A percentile compares a stretch with the other conserved stretches of the same genome.
Conservation (phyloP, 2,888 invertebrate species). For the Drosophila quasianomalipes region DNA sequence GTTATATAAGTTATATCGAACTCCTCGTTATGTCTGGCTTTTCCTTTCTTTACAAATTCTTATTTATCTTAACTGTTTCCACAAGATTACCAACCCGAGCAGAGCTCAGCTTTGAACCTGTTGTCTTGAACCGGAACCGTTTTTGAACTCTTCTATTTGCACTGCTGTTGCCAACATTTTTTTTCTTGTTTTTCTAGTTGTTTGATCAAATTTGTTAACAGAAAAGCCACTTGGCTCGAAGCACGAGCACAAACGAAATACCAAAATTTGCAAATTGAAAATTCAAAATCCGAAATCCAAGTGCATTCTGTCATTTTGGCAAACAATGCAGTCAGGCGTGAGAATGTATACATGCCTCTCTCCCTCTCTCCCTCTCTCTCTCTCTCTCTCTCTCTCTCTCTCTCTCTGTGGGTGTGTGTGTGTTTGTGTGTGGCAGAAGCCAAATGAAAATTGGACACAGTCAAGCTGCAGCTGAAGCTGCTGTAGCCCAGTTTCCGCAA, state of each 20-base stretch:
- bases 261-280: conserved; percentile 43
- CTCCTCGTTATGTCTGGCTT: no score
- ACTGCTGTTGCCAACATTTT: background rate
- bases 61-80: background rate
- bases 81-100: background rate
- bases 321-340: conserved; percentile 54
- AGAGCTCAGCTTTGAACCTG: background rate
- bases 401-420: conserved; percentile 5
- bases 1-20: background rate
- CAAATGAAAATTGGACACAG: conserved; percentile 62
- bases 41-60: background rate
- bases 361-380: background rate
- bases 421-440: conserved; percentile 42
- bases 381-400: no score
- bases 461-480: conserved; percentile 37
- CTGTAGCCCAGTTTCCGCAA: conserved; percentile 16
- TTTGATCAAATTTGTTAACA: conserved; percentile 25
- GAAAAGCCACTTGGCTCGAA: conserved; percentile 14
- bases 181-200: background rate
- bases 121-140: background rate
- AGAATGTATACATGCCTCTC: conserved; percentile 14
- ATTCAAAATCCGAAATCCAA: conserved; percentile 50
- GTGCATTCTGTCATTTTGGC: conserved; percentile 60
- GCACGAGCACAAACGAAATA: conserved; percentile 22
- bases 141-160: background rate